Evolutionary conservation across 2,113 vertebrate genomes (phyloP), one percentile per base, ranked within the genome.

Genomic region (Caranx melampygus): DNA sequence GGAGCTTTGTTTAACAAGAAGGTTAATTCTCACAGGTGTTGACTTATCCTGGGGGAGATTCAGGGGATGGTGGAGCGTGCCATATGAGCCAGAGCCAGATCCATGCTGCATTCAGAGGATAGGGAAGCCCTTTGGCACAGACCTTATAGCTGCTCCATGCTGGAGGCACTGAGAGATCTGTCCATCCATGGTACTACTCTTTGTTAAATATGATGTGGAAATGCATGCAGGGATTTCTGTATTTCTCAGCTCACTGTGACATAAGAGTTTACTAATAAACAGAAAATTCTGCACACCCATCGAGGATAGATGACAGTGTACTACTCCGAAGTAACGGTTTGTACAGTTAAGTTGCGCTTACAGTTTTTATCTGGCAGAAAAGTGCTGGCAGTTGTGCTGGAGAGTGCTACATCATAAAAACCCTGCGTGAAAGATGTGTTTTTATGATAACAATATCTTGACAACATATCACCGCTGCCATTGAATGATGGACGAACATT

Each of bases 41-140:
- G 13, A 61, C 52, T 66, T 21, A 54, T 65, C 61, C 86, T 21
- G 57, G 3, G 54, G n/a, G 26, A 64, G 42, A 83, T 72, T 78
- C 47, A 31, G 14, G 13, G 31, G 31, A 44, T 55, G 74, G 57
- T 57, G 26, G 60, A 69, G 79, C 21, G 61, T 60, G 47, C 18
- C n/a, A 64, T 12, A 5, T 31, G 59, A 37, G 54, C 66, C 42
- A 35, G 6, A 78, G 61, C 63, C 33, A n/a, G 68, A 76, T 42
- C 63, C 75, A 45, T 57, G 42, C 40, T 57, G 54, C 37, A 63
- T 58, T 63, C 71, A 79, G 65, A 51, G 52, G 51, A 64, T 37
- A 47, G 42, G 26, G 31, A 67, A 45, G 13, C 15, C 68, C 31
- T 74, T 55, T 69, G 66, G 62, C 78, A 58, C 70, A 65, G 34